These are phyloP conservation scores for Verasper variegatus DNA, from an alignment of 2,113 vertebrate species.

Conservation along the genomic window DNA sequence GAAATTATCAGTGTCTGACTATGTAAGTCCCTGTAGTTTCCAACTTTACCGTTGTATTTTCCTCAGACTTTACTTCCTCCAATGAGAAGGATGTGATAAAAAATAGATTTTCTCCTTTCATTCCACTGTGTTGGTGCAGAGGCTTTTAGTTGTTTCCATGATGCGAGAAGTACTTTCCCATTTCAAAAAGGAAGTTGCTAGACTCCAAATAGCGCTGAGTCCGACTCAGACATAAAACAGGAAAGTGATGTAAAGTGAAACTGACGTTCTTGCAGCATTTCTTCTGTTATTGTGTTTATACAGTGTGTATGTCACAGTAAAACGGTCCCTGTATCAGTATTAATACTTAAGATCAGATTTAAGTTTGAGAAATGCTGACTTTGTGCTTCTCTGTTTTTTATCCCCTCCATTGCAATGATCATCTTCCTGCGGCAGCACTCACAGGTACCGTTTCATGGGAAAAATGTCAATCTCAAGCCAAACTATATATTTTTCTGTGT, in stretches of 20 bases:
- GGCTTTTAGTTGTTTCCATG: constrained; percentile 66
- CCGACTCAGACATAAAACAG: constrained; percentile 49
- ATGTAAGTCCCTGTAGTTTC: background rate
- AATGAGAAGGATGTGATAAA: background rate
- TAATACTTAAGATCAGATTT: background rate
- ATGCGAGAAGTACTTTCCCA: constrained; percentile 77
- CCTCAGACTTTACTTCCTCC: background rate
- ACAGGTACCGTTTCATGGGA: constrained; percentile 71
- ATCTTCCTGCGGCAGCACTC: constrained; percentile 30
- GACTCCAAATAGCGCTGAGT: constrained; percentile 55
- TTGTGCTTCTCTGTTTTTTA: constrained; percentile 14
- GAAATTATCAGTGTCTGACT: background rate
- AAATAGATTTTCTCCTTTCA: constrained; percentile 15
- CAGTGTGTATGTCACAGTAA: background rate
- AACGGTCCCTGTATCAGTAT: background rate
- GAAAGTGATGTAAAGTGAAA: constrained; percentile 78
- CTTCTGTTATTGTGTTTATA: constrained; percentile 7
- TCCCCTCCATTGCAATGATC: constrained; percentile 54
- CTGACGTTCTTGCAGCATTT: constrained; percentile 32
- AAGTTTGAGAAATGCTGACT: background rate
- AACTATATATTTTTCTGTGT: background rate
- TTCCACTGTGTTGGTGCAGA: constrained; percentile 46
- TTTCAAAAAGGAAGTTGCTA: constrained; percentile 72
- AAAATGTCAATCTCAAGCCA: background rate
- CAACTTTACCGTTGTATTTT: background rate